A percentile compares a stretch with the other conserved stretches of the same genome.
Evolutionary conservation across 1,140 invertebrate species (phyloP).

Genomic region (Reticulitermes speratus): DNA sequence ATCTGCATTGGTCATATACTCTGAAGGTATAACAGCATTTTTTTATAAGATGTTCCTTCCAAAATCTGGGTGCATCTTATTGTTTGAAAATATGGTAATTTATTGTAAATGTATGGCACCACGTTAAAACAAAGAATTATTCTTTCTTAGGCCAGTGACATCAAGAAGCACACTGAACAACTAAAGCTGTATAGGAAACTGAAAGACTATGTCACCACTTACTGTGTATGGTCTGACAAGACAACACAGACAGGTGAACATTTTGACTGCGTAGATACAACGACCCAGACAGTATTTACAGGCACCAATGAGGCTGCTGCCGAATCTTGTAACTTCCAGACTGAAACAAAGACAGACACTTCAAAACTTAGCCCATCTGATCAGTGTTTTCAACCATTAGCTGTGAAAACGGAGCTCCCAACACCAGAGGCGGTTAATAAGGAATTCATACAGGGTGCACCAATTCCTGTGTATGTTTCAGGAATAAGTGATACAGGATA

Average conservation of each 20-base stretch:
- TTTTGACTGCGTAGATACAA: neutral
- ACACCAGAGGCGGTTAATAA: neutral
- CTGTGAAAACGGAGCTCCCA: neutral
- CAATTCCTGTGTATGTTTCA: slow-evolving; percentile 7
- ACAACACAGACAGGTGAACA: neutral
- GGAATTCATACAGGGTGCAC: neutral
- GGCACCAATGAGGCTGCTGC: neutral
- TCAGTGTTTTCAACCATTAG: neutral
- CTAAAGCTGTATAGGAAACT: neutral
- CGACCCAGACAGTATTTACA: neutral
- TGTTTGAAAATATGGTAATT: too few species aligned
- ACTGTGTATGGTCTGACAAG: neutral
- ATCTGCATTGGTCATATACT: too few species aligned
- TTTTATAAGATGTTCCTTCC: too few species aligned
- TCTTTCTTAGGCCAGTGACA: slow-evolving; percentile 6
- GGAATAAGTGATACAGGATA: neutral
- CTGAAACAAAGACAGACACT: neutral
- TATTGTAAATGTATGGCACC: too few species aligned
- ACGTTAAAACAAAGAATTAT: neutral
- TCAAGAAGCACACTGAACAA: slow-evolving; percentile 11
- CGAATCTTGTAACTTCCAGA: neutral
- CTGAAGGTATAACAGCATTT: too few species aligned
- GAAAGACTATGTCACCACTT: neutral
- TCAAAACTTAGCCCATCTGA: neutral
- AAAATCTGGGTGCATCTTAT: too few species aligned